phyloP scores from a whole-genome alignment of 2,888 invertebrate genomes.

The Xylocampa areola region DNA sequence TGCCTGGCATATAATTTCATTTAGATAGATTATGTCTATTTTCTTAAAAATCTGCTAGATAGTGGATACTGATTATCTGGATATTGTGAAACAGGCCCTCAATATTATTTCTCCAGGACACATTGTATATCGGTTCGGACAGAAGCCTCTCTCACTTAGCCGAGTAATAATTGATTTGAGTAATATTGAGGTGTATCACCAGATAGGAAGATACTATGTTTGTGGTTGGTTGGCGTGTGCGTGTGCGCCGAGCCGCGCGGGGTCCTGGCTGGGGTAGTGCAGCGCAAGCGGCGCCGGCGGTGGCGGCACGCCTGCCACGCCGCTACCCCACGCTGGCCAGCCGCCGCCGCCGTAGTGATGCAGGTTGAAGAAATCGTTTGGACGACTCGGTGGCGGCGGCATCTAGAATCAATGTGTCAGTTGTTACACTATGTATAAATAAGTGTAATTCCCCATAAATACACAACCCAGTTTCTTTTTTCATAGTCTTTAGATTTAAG shows the following conservation, averaged over 20 bases:
- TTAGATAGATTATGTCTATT: too few relatives aligned
- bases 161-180: background rate
- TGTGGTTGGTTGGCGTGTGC: constrained; percentile 82
- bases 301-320: constrained; percentile 61
- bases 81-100: too few relatives aligned
- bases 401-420: constrained; percentile 74
- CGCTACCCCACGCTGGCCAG: constrained; percentile 69
- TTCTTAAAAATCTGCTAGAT: too few relatives aligned
- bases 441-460: too few relatives aligned
- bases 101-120: too few relatives aligned
- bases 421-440: too few relatives aligned
- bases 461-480: too few relatives aligned
- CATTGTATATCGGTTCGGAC: too few relatives aligned
- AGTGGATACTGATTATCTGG: too few relatives aligned
- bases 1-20: too few relatives aligned
- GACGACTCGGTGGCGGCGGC: constrained; percentile 86
- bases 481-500: too few relatives aligned
- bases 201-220: constrained; percentile 62
- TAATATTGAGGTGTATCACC: background rate
- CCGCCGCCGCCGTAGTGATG: constrained; percentile 81
- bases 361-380: constrained; percentile 91
- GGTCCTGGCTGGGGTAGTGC: constrained; percentile 99
- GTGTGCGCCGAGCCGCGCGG: constrained; percentile 95
- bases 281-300: constrained; percentile 90
- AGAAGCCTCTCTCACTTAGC: constrained; percentile 5